These are phyloP conservation scores for Oedothorax gibbosus DNA, from an alignment of 1,140 invertebrate genomes.

Conservation along the genomic window DNA sequence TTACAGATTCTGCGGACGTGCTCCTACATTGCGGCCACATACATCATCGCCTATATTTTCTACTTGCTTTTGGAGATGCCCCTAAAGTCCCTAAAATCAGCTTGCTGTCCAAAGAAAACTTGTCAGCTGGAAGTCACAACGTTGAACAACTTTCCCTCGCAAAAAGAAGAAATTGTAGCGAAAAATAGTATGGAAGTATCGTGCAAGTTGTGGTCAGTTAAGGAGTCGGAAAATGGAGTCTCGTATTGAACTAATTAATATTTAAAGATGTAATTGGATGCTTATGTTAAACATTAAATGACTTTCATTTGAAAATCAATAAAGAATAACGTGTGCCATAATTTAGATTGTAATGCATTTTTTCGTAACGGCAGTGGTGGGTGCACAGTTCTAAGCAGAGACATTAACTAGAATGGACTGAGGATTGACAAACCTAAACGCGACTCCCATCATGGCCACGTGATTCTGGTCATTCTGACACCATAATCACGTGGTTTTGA, in stretches of 20 bases:
- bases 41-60: slow-evolving; percentile 9
- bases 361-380: too few species aligned
- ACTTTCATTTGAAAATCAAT: too few species aligned
- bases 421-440: too few species aligned
- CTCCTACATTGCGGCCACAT: slow-evolving; percentile 1
- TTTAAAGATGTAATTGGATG: too few species aligned
- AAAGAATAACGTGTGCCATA: too few species aligned
- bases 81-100: neutral
- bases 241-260: slow-evolving; percentile 1
- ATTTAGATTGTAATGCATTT: too few species aligned
- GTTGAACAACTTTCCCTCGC: slow-evolving; percentile 8
- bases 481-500: too few species aligned
- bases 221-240: slow-evolving; percentile 12
- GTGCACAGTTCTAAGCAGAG: too few species aligned
- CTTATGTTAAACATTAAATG: too few species aligned
- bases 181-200: slow-evolving; percentile 12
- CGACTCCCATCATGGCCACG: too few species aligned
- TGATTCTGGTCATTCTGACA: too few species aligned
- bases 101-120: neutral
- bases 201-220: slow-evolving; percentile 28
- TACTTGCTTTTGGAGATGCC: slow-evolving; percentile 23
- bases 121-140: slow-evolving; percentile 8
- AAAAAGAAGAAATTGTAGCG: neutral
- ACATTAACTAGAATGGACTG: too few species aligned
- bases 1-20: neutral